A percentile compares a stretch with the other conserved stretches of the same genome.
These are phyloP conservation scores for Agonopterix heracliana DNA, from an alignment of 2,888 invertebrate genomes.

Conservation along the genomic window DNA sequence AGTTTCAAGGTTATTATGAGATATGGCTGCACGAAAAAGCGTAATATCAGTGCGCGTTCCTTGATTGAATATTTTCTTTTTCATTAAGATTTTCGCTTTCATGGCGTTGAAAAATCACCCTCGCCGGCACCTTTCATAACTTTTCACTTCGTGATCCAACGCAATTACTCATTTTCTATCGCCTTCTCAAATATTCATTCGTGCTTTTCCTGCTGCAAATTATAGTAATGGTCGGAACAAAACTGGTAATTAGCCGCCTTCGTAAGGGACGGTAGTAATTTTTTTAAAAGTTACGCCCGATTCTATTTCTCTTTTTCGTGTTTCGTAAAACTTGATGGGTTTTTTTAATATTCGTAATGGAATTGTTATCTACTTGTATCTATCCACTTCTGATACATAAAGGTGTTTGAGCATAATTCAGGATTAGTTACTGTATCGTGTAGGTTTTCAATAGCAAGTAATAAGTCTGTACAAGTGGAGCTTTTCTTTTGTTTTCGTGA, in stretches of 20 bases:
- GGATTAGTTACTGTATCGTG: too few relatives aligned
- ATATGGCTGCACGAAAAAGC: slow-evolving; percentile 8
- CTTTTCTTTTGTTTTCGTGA: not conserved
- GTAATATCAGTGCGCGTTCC: slow-evolving; percentile 29
- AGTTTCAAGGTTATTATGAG: slow-evolving; percentile 6
- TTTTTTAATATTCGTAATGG: slow-evolving; percentile 43
- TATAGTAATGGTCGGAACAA: slow-evolving; percentile 67
- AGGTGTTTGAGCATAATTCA: too few relatives aligned
- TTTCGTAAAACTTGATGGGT: slow-evolving; percentile 30
- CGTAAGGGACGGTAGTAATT: slow-evolving; percentile 41
- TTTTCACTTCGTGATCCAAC: slow-evolving; percentile 74
- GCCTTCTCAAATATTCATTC: slow-evolving; percentile 75
- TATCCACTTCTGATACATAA: not conserved
- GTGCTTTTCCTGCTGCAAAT: slow-evolving; percentile 70
- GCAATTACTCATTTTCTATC: slow-evolving; percentile 74
- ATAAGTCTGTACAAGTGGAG: not conserved
- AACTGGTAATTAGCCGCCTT: slow-evolving; percentile 63
- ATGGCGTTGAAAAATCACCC: slow-evolving; percentile 65
- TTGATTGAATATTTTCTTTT: slow-evolving; percentile 65
- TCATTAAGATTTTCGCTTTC: slow-evolving; percentile 67
- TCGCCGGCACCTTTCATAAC: slow-evolving; percentile 73
- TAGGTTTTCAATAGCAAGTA: not conserved
- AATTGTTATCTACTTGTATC: slow-evolving; percentile 11
- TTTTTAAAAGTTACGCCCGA: slow-evolving; percentile 35
- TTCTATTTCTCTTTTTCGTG: slow-evolving; percentile 21